Base-by-base conservation (phyloP, 37 sponge, comb jelly and placozoan genomes). In the Cliona cf. orientalis region DNA sequence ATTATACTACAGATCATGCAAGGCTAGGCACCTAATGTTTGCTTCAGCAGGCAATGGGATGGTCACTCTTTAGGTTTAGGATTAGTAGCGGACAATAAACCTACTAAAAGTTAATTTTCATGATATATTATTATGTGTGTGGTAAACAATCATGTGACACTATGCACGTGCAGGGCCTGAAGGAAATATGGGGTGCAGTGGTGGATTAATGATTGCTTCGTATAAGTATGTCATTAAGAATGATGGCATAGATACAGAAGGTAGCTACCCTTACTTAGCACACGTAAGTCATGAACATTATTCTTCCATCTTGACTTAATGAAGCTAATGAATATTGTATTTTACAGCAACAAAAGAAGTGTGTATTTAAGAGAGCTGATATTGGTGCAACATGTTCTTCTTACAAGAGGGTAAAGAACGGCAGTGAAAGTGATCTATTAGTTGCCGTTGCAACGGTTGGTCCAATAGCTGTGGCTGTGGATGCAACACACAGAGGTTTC, bases 121-220 rank as follows among this genome's bases (percentile, higher is more conserved):
- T n/a, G n/a, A n/a, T n/a, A n/a, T n/a, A n/a, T n/a, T n/a, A n/a
- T n/a, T n/a, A n/a, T n/a, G n/a, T n/a, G n/a, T n/a, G n/a, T n/a
- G n/a, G n/a, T n/a, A n/a, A n/a, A n/a, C n/a, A n/a, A n/a, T n/a
- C n/a, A n/a, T n/a, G n/a, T n/a, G n/a, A n/a, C n/a, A n/a, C n/a
- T n/a, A n/a, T n/a, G n/a, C n/a, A n/a, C n/a, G n/a, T n/a, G n/a
- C n/a, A n/a, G 85, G 67, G n/a, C 85, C 71, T 5, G 88, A 83
- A 38, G 94, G 94, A 43, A 94, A 97, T 80, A 59, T 86, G 57
- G 92, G 92, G 11, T 95, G 92, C 67, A 59, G 78, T 67, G 96
- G 92, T 40, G 96, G 92, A 3, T 64, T 64, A 62, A 89, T 82
- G 79, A 56, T 89, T 63, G 35, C 79, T 71, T 87, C 78, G 36